These are phyloP conservation scores for Poeciliopsis prolifica DNA, from an alignment of 2,113 vertebrate genomes.

Conservation along the genomic window DNA sequence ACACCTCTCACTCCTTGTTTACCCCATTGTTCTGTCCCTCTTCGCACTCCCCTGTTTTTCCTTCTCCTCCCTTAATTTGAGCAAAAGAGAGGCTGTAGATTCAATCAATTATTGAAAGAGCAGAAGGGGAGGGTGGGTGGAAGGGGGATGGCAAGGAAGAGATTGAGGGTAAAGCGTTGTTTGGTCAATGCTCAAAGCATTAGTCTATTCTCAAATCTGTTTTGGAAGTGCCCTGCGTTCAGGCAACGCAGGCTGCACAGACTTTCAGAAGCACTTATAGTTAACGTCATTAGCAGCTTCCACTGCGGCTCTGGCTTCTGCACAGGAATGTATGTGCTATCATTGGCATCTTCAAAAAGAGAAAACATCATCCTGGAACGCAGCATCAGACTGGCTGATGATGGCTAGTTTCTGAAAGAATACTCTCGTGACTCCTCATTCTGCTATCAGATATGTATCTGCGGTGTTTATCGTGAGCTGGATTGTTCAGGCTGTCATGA, in stretches of 20 bases:
- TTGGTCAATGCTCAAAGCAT: slow-evolving; percentile 54
- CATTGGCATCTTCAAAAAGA: slow-evolving; percentile 9
- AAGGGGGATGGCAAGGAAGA: slow-evolving; percentile 24
- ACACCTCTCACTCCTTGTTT: slow-evolving; percentile 44
- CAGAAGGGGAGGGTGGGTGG: slow-evolving; percentile 20
- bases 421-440: background rate
- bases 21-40: slow-evolving; percentile 24
- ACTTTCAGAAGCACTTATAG: slow-evolving; percentile 67
- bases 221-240: slow-evolving; percentile 45
- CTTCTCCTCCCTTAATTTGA: slow-evolving; percentile 46
- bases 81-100: slow-evolving; percentile 57
- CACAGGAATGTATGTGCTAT: slow-evolving; percentile 23
- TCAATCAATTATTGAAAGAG: slow-evolving; percentile 73
- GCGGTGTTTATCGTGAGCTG: slow-evolving; percentile 33
- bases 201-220: slow-evolving; percentile 52
- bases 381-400: slow-evolving; percentile 15
- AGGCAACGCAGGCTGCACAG: slow-evolving; percentile 39
- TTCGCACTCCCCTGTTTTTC: slow-evolving; percentile 20
- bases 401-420: slow-evolving; percentile 10
- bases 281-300: slow-evolving; percentile 55
- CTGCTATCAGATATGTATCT: background rate
- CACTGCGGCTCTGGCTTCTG: slow-evolving; percentile 30
- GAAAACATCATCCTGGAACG: slow-evolving; percentile 10
- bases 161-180: slow-evolving; percentile 60
- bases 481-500: slow-evolving; percentile 59